phyloP scores from a whole-genome alignment of 1,140 invertebrate genomes.

The Drosophila equinoxialis region DNA sequence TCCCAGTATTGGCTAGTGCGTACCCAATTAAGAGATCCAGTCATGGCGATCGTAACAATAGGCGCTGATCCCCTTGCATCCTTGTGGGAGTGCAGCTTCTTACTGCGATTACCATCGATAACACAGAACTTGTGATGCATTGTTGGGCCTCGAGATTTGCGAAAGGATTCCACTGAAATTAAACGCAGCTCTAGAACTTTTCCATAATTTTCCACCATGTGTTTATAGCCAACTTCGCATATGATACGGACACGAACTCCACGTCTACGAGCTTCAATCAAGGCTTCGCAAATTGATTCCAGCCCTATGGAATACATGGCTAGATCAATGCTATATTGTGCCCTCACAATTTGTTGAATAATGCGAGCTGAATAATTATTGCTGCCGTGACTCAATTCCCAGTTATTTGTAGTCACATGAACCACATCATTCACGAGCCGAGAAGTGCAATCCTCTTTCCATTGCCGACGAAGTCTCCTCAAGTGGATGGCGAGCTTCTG shows the following conservation, averaged over 20 bases:
- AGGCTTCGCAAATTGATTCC: not conserved
- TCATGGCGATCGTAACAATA: slow-evolving; percentile 18
- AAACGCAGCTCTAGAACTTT: not conserved
- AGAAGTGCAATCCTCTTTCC: slow-evolving; percentile 1
- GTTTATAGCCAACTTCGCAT: not conserved
- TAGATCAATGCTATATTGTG: slow-evolving; percentile 27
- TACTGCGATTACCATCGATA: slow-evolving; percentile 33
- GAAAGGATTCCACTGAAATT: not conserved
- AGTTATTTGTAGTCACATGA: not conserved
- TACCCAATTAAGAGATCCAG: slow-evolving; percentile 38
- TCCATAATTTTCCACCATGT: not conserved
- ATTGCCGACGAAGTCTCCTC: slow-evolving; percentile 2
- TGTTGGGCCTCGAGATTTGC: not conserved
- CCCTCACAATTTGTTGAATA: slow-evolving; percentile 6
- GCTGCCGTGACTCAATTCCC: not conserved
- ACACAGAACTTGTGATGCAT: slow-evolving; percentile 52
- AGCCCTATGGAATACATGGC: slow-evolving; percentile 31
- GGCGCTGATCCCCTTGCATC: not conserved
- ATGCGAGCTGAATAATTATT: slow-evolving; percentile 4
- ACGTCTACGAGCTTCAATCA: slow-evolving; percentile 10
- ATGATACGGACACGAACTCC: slow-evolving; percentile 31
- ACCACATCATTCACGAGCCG: slow-evolving; percentile 10
- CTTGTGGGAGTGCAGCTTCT: not conserved
- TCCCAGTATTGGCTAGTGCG: slow-evolving; percentile 17
- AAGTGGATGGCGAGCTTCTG: not conserved